Base-by-base conservation (phyloP, 2,113 vertebrate species). In the Antigone vipio region DNA sequence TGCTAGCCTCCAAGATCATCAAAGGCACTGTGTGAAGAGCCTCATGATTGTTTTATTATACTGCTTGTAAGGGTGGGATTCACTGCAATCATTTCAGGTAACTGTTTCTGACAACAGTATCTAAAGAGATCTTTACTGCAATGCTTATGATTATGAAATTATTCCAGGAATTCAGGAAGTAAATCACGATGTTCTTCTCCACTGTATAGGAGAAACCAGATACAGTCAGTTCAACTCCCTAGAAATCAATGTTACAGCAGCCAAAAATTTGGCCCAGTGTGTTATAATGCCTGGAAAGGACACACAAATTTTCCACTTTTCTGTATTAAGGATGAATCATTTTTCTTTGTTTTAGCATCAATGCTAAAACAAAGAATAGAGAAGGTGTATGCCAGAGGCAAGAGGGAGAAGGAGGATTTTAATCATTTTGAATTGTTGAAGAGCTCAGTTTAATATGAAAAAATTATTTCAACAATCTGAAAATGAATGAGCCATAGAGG, bases 271-370 rank as follows among this genome's bases (percentile, higher is more conserved):
- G 74, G 49, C 71, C 67, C n/a, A 64, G 15, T 80, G 34, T 84
- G 15, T 85, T 93, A 71, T 84, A 96, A 87, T 86, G 66, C 40
- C 82, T 95, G 93, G 91, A 96, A 98, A 97, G 78, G 76, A 93
- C 83, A 93, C 55, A 84, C n/a, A 92, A 50, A 78, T 94, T 97
- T 96, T 96, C 96, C 88, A 95, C 30, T 95, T 69, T 45, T 89
- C 63, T 14, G 9, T 53, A 68, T 78, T 67, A 76, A 60, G 21
- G 13, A 89, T 97, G 96, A 98, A 67, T 97, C 81, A 97, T 92
- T 75, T 64, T 29, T 79, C 95, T 96, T 97, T 97, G 92, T 97
- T 97, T 97, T 93, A 98, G 89, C 85, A 85, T 53, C 21, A 56
- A 56, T 60, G 29, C 9, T 79, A 92, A 95, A 92, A 94, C 87